A percentile compares a stretch with the other conserved stretches of the same genome.
Evolutionary conservation across 2,888 invertebrate genomes (phyloP).

Genomic region (Cancer borealis): DNA sequence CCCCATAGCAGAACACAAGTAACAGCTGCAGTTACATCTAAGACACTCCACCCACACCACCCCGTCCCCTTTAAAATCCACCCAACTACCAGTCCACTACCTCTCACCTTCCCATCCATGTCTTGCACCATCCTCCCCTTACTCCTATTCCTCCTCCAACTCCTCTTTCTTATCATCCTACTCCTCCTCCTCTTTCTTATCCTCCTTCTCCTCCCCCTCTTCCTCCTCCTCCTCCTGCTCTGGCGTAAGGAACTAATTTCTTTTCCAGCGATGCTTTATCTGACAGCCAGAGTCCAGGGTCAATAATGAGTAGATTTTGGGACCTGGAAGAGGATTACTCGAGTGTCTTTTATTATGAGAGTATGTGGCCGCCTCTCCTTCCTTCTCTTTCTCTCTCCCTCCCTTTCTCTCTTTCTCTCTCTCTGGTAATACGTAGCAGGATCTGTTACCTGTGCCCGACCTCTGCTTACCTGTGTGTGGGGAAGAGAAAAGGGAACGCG

Average conservation of each 20-base stretch:
- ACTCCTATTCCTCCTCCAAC: neutral
- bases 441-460: neutral
- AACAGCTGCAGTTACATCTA: neutral
- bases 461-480: neutral
- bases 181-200: too few species aligned
- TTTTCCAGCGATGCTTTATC: constrained; percentile 46
- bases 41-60: constrained; percentile 22
- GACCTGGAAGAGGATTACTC: constrained; percentile 25
- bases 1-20: neutral
- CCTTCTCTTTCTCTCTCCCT: constrained; percentile 28
- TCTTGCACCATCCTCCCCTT: neutral
- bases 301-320: constrained; percentile 65
- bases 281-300: constrained; percentile 52
- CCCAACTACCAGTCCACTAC: neutral
- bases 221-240: neutral
- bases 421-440: neutral
- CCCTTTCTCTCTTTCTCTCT: constrained; percentile 47
- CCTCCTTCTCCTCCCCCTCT: neutral
- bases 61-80: constrained; percentile 31
- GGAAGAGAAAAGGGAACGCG: neutral
- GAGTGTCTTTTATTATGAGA: constrained; percentile 55
- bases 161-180: too few species aligned
- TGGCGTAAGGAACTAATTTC: constrained; percentile 42
- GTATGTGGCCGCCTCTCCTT: constrained; percentile 37
- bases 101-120: neutral